phyloP scores from a whole-genome alignment of 2,888 invertebrate genomes.

The Phaonia tiefii region DNA sequence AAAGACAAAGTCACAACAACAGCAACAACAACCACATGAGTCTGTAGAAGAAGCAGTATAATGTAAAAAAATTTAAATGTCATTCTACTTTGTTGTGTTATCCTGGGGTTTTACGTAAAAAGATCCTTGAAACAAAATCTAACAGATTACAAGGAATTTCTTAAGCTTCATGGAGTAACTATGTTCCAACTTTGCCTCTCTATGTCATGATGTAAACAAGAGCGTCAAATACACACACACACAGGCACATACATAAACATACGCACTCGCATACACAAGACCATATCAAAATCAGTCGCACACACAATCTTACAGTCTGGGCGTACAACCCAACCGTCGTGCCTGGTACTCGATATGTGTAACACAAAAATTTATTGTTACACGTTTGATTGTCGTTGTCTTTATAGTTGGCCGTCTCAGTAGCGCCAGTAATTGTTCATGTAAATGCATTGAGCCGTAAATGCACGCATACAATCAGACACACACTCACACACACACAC shows the following conservation, averaged over 20 bases:
- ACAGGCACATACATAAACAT: neutral
- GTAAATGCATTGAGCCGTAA: slow-evolving; percentile 33
- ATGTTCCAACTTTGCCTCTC: neutral
- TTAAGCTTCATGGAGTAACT: slow-evolving; percentile 34
- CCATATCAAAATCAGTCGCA: neutral
- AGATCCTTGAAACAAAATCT: slow-evolving; percentile 53
- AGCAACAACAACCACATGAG: slow-evolving; percentile 1
- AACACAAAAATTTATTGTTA: no score
- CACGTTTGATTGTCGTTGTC: no score
- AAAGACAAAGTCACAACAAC: slow-evolving; percentile 17
- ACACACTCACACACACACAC: slow-evolving; percentile 9
- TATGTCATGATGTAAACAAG: slow-evolving; percentile 2
- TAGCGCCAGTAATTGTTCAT: slow-evolving; percentile 28
- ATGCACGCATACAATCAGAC: slow-evolving; percentile 4
- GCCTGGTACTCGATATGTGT: no score
- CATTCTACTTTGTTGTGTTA: slow-evolving; percentile 45
- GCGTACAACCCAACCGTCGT: no score
- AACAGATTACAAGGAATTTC: slow-evolving; percentile 46
- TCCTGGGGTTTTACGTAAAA: slow-evolving; percentile 46
- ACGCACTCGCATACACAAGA: neutral
- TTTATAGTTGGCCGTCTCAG: neutral
- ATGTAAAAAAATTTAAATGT: slow-evolving; percentile 49
- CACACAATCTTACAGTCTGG: neutral
- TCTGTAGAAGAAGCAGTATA: slow-evolving; percentile 15
- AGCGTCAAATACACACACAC: neutral